Percentiles rank a stretch among this genome's conserved stretches.
phyloP scores from a whole-genome alignment of 2,113 vertebrate species.

The Mesembrinibis cayennensis region DNA sequence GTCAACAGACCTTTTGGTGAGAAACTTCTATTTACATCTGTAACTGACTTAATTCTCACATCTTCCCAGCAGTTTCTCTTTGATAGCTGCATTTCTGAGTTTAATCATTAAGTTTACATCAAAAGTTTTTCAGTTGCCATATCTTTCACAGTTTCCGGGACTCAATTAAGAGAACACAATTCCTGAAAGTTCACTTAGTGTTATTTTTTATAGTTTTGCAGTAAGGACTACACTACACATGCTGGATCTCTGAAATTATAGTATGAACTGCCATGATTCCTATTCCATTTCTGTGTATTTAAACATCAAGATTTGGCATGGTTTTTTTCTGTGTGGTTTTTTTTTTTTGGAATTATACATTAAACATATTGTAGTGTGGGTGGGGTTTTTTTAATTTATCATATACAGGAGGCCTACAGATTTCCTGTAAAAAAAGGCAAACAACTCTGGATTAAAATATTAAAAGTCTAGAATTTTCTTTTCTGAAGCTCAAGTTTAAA shows the following conservation, averaged over 20 bases:
- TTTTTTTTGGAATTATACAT: neutral
- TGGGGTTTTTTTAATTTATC: neutral
- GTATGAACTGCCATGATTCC: neutral
- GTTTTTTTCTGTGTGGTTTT: neutral
- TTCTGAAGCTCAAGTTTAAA: neutral
- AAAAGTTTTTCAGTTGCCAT: neutral
- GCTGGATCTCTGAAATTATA: neutral
- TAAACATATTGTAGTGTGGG: neutral
- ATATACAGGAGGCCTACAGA: neutral
- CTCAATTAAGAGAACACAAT: neutral
- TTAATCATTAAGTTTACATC: conserved; percentile 29
- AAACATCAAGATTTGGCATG: neutral
- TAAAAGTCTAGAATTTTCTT: neutral
- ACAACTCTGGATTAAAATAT: neutral
- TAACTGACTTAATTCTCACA: conserved; percentile 26
- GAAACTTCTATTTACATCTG: conserved; percentile 8
- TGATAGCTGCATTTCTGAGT: conserved; percentile 32
- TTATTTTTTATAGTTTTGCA: neutral
- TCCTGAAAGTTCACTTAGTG: neutral
- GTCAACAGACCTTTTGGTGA: conserved; percentile 2
- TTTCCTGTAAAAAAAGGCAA: neutral
- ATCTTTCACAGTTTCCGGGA: neutral
- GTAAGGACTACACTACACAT: neutral
- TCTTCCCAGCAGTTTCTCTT: conserved; percentile 25
- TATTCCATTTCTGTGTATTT: neutral